Evolutionary conservation across 2,797 vertebrate species (phyloP), one percentile per base, ranked within the genome.

Genomic region (Semotilus atromaculatus): DNA sequence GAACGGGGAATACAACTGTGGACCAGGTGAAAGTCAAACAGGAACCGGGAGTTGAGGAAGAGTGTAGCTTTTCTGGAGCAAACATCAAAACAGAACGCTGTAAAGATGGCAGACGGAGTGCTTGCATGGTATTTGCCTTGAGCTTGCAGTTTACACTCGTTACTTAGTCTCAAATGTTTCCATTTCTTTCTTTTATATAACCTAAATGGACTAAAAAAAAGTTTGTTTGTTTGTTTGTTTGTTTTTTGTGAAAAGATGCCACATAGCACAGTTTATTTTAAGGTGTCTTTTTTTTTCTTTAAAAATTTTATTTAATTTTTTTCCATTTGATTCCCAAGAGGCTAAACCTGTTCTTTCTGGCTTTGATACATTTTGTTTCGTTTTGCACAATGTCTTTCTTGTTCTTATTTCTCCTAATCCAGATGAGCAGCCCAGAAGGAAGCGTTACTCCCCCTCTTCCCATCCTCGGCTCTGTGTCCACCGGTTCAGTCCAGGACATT

Each of bases 341-440:
- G 1, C 10, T 40, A 45, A 43, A n/a, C 21, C 45, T 74, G 45
- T 26, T 71, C 21, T 64, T 23, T 26, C 51, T 55, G 6, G 14
- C 6, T 64, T 31, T 64, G 18, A 23, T 60, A 53, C 34, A 29
- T 10, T 68, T 55, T 73, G 21, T 62, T 77, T 73, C 43, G 14
- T 40, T 43, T 45, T 51, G 29, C 23, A 13, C 19, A 70, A 36
- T 67, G 10, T 45, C 38, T 62, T 6, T 40, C 45, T 38, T 55
- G 23, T 67, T 23, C 2, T 26, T 80, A 9, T 43, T 64, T 14
- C 23, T 40, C 31, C 21, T 76, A 40, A 10, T 91, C 45, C 91
- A 99, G 98, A 96, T 99, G 95, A 99, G 96, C 96, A 99, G 97
- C 92, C 97, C 97, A 10, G 98, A 98, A 91, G 95, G 95, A 94